Conservation (phyloP, 2,888 invertebrate species). For the Hanleya hanleyi region DNA sequence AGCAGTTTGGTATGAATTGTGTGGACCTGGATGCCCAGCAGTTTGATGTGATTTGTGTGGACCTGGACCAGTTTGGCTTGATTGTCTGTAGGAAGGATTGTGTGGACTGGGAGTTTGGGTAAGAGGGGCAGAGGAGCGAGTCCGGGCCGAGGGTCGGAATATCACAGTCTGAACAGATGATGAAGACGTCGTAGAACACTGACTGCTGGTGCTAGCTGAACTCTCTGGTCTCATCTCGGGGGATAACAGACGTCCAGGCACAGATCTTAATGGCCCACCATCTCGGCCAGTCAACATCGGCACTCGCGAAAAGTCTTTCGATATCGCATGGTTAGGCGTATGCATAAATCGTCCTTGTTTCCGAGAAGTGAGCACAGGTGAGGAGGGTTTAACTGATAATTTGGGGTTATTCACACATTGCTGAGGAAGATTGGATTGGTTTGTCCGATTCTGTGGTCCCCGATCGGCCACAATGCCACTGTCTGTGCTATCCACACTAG, state of each 20-base stretch:
- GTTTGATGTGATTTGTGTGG: too few species aligned
- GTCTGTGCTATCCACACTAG: constrained; percentile 2
- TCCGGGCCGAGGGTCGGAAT: constrained; percentile 46
- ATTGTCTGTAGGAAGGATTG: too few species aligned
- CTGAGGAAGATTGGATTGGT: not conserved
- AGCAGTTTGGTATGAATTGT: too few species aligned
- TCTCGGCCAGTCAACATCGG: not conserved
- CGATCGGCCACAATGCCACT: not conserved
- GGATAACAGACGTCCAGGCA: constrained; percentile 31
- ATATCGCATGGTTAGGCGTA: too few species aligned
- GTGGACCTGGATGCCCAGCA: too few species aligned
- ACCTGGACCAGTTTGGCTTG: too few species aligned
- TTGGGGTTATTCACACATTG: not conserved
- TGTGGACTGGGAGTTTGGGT: too few species aligned
- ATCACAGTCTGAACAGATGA: constrained; percentile 55
- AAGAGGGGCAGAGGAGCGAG: too few species aligned
- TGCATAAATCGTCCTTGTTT: too few species aligned
- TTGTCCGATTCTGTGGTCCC: too few species aligned
- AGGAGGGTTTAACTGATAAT: not conserved
- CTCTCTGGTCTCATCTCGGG: constrained; percentile 55
- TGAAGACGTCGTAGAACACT: constrained; percentile 56
- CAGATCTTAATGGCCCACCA: constrained; percentile 13
- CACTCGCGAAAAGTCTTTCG: too few species aligned
- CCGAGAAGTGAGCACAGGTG: too few species aligned
- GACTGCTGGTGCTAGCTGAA: constrained; percentile 58